Evolutionary conservation across 2,888 invertebrate genomes (phyloP).

Genomic region (Papilio demoleus): DNA sequence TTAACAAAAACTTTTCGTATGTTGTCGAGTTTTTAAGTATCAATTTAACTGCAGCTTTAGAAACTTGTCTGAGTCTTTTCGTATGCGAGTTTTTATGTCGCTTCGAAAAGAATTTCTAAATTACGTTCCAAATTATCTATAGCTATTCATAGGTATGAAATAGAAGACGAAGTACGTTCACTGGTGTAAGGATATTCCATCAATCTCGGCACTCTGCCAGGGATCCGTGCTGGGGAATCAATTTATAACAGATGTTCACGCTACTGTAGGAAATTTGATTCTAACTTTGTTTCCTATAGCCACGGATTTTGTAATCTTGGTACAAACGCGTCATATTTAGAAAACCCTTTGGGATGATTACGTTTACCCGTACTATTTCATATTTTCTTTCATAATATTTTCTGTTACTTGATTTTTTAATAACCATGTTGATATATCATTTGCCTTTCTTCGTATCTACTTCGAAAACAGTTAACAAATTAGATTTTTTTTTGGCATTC

Average conservation of each 20-base stretch:
- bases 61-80: too few relatives aligned
- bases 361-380: neutral
- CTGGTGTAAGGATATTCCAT: conserved; percentile 15
- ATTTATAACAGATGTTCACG: conserved; percentile 22
- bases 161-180: neutral
- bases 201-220: conserved; percentile 27
- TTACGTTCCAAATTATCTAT: neutral
- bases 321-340: neutral
- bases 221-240: conserved; percentile 21
- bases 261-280: conserved; percentile 22
- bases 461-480: too few relatives aligned
- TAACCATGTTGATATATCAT: too few relatives aligned
- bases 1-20: too few relatives aligned
- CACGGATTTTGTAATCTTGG: conserved; percentile 15
- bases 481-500: too few relatives aligned
- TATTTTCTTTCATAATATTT: neutral
- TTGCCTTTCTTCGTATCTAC: too few relatives aligned
- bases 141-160: too few relatives aligned
- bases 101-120: too few relatives aligned
- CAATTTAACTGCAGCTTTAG: too few relatives aligned
- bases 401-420: too few relatives aligned
- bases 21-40: too few relatives aligned
- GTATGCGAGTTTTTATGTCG: too few relatives aligned
- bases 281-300: conserved; percentile 14
- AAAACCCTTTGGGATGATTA: neutral